Evolutionary conservation across 2,113 vertebrate genomes (phyloP).

Genomic region (Toxotes jaculatrix): DNA sequence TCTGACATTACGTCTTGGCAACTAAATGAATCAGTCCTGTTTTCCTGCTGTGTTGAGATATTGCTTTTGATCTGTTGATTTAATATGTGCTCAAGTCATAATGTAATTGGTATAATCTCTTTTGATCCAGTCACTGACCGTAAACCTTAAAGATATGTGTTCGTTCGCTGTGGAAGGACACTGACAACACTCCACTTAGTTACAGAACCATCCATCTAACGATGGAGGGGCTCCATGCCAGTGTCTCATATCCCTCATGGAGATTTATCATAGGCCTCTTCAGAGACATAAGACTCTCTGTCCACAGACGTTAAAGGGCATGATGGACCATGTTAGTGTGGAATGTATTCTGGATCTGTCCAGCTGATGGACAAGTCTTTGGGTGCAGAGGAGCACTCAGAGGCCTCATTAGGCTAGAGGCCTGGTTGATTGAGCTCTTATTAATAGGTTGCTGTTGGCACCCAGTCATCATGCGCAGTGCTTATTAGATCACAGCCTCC

Average conservation of each 20-base stretch:
- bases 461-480: constrained; percentile 5
- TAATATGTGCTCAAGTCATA: constrained; percentile 8
- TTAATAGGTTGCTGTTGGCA: constrained; percentile 48
- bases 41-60: constrained; percentile 23
- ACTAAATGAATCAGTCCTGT: constrained; percentile 3
- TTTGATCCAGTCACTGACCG: constrained; percentile 10
- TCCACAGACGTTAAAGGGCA: constrained; percentile 20
- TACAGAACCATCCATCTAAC: not conserved
- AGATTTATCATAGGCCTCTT: constrained; percentile 21
- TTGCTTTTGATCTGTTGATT: constrained; percentile 43
- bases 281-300: constrained; percentile 20
- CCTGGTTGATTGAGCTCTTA: constrained; percentile 46
- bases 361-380: constrained; percentile 37
- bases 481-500: constrained; percentile 15
- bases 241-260: constrained; percentile 28
- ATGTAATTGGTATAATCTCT: not conserved
- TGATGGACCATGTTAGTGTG: not conserved
- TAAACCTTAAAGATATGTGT: not conserved
- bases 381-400: constrained; percentile 13
- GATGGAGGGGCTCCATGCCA: constrained; percentile 24
- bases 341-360: constrained; percentile 20
- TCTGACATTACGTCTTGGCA: constrained; percentile 50
- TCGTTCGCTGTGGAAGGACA: constrained; percentile 19
- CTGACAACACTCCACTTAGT: constrained; percentile 24
- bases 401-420: constrained; percentile 15